Evolutionary conservation across 1,140 invertebrate genomes (phyloP).

Genomic region (Zaprionus africanus): DNA sequence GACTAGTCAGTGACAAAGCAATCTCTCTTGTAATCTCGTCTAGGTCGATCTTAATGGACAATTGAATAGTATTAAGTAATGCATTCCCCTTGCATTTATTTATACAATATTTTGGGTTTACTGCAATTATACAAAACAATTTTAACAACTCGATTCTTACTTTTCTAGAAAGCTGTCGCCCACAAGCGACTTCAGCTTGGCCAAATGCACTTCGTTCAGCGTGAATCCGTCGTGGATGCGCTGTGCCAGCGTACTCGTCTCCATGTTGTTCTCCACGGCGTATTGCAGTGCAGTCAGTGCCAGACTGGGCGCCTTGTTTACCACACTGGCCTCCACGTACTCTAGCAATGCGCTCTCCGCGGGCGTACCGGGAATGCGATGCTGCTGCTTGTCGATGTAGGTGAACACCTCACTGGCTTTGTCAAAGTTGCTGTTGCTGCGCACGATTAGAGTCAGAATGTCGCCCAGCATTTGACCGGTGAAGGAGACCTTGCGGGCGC

Average conservation of each 20-base stretch:
- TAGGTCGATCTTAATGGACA: slow-evolving; percentile 8
- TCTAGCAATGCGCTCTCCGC: slow-evolving; percentile 83
- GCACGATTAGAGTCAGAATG: slow-evolving; percentile 85
- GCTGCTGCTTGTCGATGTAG: slow-evolving; percentile 85
- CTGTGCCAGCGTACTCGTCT: slow-evolving; percentile 83
- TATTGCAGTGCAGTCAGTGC: slow-evolving; percentile 86
- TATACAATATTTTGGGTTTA: slow-evolving; percentile 36
- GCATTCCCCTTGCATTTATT: slow-evolving; percentile 38
- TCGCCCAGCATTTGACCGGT: slow-evolving; percentile 87
- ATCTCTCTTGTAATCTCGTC: slow-evolving; percentile 30
- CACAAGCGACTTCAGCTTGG: slow-evolving; percentile 85
- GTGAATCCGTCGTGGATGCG: slow-evolving; percentile 84
- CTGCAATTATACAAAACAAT: slow-evolving; percentile 44
- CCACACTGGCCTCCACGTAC: slow-evolving; percentile 85
- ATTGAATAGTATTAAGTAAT: slow-evolving; percentile 26
- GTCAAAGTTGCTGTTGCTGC: slow-evolving; percentile 85
- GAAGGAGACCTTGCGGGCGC: slow-evolving; percentile 84
- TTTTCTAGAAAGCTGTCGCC: slow-evolving; percentile 81
- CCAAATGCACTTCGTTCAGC: slow-evolving; percentile 85
- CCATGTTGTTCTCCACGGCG: slow-evolving; percentile 85
- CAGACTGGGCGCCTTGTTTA: slow-evolving; percentile 84
- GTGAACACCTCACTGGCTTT: slow-evolving; percentile 85
- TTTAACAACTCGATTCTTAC: slow-evolving; percentile 35
- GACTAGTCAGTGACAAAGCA: slow-evolving; percentile 28
- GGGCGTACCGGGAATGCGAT: slow-evolving; percentile 86